Evolutionary conservation across 2,888 invertebrate genomes (phyloP).

Genomic region (Drosophila demipolita): DNA sequence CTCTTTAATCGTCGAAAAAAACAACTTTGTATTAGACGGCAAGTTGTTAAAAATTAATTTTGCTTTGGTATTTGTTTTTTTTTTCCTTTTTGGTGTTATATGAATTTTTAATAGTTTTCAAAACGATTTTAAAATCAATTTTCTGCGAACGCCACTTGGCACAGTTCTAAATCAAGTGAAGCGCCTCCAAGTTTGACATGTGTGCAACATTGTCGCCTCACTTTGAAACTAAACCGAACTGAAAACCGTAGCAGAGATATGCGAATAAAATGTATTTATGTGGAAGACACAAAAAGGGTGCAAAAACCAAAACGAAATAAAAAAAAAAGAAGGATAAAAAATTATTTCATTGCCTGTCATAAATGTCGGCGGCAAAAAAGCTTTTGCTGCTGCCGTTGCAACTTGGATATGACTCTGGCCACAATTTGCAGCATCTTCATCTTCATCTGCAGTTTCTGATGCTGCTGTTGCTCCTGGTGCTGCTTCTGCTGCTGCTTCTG

Average conservation of each 20-base stretch:
- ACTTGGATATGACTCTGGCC: constrained; percentile 21
- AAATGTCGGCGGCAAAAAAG: constrained; percentile 71
- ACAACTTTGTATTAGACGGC: constrained; percentile 41
- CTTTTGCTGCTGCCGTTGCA: constrained; percentile 46
- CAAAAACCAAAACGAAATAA: constrained; percentile 31
- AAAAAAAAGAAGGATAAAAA: constrained; percentile 20
- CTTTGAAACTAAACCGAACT: constrained; percentile 17
- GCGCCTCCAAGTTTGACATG: constrained; percentile 74
- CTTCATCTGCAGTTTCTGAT: constrained; percentile 42
- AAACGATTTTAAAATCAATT: constrained; percentile 76
- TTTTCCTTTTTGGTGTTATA: background rate
- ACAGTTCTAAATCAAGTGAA: constrained; percentile 81
- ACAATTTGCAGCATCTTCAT: constrained; percentile 80
- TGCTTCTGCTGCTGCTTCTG: constrained; percentile 27
- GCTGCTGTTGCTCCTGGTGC: constrained; percentile 12
- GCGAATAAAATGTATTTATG: constrained; percentile 39
- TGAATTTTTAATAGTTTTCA: constrained; percentile 64
- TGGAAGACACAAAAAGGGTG: constrained; percentile 39
- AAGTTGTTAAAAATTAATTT: constrained; percentile 19
- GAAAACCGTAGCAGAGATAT: constrained; percentile 11
- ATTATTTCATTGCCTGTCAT: constrained; percentile 78
- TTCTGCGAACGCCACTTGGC: constrained; percentile 77
- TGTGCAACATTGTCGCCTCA: constrained; percentile 71
- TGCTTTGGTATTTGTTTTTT: background rate
- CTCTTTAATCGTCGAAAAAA: background rate